Evolutionary conservation across 2,113 vertebrate genomes (phyloP), one percentile per base, ranked within the genome.

Genomic region (Clarias batrachus): DNA sequence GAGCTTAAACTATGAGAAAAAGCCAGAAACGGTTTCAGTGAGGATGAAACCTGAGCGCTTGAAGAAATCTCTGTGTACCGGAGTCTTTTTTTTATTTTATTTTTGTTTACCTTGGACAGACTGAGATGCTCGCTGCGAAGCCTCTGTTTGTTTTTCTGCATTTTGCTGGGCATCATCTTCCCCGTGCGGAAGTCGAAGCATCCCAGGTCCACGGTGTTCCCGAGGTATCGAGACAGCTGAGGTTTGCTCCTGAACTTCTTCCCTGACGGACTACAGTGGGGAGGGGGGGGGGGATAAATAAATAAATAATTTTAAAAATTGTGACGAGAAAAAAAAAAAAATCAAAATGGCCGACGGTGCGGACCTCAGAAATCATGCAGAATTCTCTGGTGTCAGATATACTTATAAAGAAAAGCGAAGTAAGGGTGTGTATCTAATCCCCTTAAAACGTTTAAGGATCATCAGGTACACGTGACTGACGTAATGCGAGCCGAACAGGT

Each of bases 241-340:
- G 96, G 96, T 90, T 97, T 97, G 93, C 96, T 97, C 91, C 96
- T 91, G 94, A 97, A 97, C 91, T 97, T 97, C 95, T 97, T 97
- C 86, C 96, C 96, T 90, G 94, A 95, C 60, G 96, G 96, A 93
- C 96, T 97, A 91, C n/a, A 88, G 93, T 7, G 48, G 48, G 48
- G 48, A 48, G 7, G 48, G 4, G 41, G 90, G 5, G 48, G 48
- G 4, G 41, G 90, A 37, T 37, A 37, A 13, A 12, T 1, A 77
- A 23, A n/a, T 62, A 27, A 56, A 68, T 54, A 19, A 19, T 57
- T 54, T 2, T 27, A 1, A 2, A n/a, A 27, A 16, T 6, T 0
- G 14, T 41, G 1, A 11, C 17, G 1, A 4, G 41, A 73, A 48
- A 6, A 30, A 9, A 57, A 19, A 37, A 8, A 37, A 48, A 19